phyloP scores from a whole-genome alignment of 1,140 invertebrate genomes.

The Drosophila parvula region DNA sequence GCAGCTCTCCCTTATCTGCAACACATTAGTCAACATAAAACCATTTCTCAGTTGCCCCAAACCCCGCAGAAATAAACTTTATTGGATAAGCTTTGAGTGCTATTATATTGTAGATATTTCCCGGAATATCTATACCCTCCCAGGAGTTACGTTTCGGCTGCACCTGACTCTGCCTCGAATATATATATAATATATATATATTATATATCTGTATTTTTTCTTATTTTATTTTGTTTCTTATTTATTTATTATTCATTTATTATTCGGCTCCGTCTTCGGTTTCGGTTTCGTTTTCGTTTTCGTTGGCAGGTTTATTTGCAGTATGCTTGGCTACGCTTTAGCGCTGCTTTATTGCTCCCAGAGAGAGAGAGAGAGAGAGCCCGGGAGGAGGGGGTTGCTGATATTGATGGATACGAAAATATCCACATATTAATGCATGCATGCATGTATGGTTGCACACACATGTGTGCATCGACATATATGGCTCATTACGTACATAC shows the following conservation, averaged over 20 bases:
- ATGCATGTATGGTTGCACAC: no score
- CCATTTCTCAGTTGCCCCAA: conserved; percentile 5
- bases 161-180: conserved; percentile 11
- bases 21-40: conserved; percentile 55
- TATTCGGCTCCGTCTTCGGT: conserved; percentile 1
- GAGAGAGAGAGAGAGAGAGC: no score
- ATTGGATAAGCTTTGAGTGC: neutral
- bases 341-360: conserved; percentile 13
- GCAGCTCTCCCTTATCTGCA: conserved; percentile 31
- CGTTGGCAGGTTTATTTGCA: conserved; percentile 30
- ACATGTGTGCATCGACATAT: conserved; percentile 12
- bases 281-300: conserved; percentile 41
- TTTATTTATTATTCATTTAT: conserved; percentile 8
- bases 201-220: neutral
- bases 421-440: conserved; percentile 14
- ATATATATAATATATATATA: neutral
- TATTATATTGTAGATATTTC: neutral
- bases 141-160: conserved; percentile 14
- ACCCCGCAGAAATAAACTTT: neutral
- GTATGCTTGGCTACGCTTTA: conserved; percentile 34
- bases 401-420: conserved; percentile 23
- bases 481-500: conserved; percentile 41
- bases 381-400: no score
- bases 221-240: neutral
- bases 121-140: conserved; percentile 1